phyloP scores from a whole-genome alignment of 2,888 invertebrate genomes.

The Allygus modestus region DNA sequence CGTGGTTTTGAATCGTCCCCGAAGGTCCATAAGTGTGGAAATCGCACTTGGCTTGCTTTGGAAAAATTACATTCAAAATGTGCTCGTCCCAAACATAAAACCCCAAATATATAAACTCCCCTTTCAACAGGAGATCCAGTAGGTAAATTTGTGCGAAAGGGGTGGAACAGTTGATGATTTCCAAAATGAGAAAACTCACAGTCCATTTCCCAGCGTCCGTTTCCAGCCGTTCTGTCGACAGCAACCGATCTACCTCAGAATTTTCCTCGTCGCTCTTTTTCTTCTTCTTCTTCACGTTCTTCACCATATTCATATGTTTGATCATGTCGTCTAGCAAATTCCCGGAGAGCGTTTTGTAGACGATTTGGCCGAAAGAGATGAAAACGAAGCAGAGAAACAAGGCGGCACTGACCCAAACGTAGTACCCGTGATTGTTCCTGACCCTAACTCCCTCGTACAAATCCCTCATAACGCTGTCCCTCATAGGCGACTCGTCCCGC shows the following conservation, averaged over 20 bases:
- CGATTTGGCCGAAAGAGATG: neutral
- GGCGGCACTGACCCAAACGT: neutral
- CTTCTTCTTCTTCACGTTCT: neutral
- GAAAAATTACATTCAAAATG: neutral
- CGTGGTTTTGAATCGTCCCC: constrained; percentile 1
- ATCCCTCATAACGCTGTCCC: neutral
- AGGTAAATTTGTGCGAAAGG: neutral
- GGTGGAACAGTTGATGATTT: neutral
- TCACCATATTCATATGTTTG: neutral
- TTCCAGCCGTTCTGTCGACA: neutral
- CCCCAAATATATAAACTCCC: neutral
- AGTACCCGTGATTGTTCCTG: constrained; percentile 3
- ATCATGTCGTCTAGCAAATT: neutral
- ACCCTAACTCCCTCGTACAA: neutral
- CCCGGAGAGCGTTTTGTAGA: neutral
- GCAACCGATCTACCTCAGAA: neutral
- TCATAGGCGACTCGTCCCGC: neutral
- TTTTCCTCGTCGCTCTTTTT: neutral
- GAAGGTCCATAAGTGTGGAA: neutral
- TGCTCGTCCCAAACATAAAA: neutral
- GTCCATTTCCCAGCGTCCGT: neutral
- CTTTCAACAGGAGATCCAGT: neutral
- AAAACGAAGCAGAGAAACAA: neutral
- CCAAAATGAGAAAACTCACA: constrained; percentile 1
- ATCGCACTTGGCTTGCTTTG: neutral